phyloP scores from a whole-genome alignment of 1,140 invertebrate species.

The Thaumetopoea pityocampa region DNA sequence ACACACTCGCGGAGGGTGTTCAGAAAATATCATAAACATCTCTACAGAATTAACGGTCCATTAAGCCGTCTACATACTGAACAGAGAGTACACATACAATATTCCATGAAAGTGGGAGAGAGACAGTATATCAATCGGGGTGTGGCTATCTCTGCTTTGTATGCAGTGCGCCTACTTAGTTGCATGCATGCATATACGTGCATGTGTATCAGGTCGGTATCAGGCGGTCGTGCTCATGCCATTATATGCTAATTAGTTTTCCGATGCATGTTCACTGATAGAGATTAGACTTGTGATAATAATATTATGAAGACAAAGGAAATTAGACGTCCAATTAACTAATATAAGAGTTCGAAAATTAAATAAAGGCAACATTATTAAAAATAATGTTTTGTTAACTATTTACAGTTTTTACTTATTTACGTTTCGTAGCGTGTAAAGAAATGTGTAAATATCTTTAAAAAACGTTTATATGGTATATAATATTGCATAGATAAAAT shows the following conservation, averaged over 20 bases:
- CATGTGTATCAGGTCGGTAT: slow-evolving; percentile 30
- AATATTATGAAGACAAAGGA: slow-evolving; percentile 14
- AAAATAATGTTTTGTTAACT: too few species aligned
- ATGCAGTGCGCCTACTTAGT: slow-evolving; percentile 50
- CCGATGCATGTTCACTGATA: slow-evolving; percentile 34
- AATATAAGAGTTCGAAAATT: slow-evolving; percentile 2
- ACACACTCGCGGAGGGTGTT: slow-evolving; percentile 16
- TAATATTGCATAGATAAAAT: too few species aligned
- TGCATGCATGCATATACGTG: slow-evolving; percentile 47
- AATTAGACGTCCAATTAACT: not conserved
- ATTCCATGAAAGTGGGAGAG: slow-evolving; percentile 36
- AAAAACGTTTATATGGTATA: too few species aligned
- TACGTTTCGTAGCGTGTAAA: too few species aligned
- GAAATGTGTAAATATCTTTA: too few species aligned
- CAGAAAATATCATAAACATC: slow-evolving; percentile 30
- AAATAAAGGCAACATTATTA: too few species aligned
- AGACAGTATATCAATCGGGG: slow-evolving; percentile 53
- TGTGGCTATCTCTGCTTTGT: slow-evolving; percentile 68
- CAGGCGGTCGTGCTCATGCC: slow-evolving; percentile 37
- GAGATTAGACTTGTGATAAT: slow-evolving; percentile 32
- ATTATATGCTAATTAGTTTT: slow-evolving; percentile 59
- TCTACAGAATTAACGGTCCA: slow-evolving; percentile 41
- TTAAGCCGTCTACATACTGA: slow-evolving; percentile 23
- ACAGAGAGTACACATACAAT: slow-evolving; percentile 30
- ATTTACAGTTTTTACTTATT: too few species aligned